phyloP scores from a whole-genome alignment of 2,888 invertebrate genomes.

The Bellardia bayeri region DNA sequence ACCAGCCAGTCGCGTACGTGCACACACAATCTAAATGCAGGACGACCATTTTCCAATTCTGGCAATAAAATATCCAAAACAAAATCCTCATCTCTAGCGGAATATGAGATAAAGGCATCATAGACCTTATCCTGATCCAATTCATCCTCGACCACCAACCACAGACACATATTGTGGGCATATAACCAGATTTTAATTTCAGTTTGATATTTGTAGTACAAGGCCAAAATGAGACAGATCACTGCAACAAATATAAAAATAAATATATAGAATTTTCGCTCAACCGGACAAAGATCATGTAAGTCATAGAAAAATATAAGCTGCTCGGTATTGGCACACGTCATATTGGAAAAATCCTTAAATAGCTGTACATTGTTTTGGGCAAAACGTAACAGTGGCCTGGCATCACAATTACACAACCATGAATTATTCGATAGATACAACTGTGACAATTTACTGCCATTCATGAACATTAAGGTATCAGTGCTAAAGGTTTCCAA shows the following conservation, averaged over 20 bases:
- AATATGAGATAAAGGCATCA: constrained; percentile 87
- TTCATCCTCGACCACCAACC: constrained; percentile 88
- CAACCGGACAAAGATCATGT: constrained; percentile 84
- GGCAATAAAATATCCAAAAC: constrained; percentile 87
- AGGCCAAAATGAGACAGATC: constrained; percentile 81
- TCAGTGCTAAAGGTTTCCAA: constrained; percentile 84
- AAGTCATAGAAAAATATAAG: constrained; percentile 14
- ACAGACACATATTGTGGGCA: constrained; percentile 86
- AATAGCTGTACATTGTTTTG: constrained; percentile 81
- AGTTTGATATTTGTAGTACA: constrained; percentile 86
- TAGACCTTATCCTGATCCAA: constrained; percentile 86
- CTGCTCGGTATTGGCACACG: constrained; percentile 74
- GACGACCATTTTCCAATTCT: constrained; percentile 87
- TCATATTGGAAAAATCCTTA: constrained; percentile 78
- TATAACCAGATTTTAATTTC: constrained; percentile 89
- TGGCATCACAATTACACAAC: constrained; percentile 88
- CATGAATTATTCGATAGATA: constrained; percentile 88
- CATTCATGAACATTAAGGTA: constrained; percentile 83
- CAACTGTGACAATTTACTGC: constrained; percentile 84
- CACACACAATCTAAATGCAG: constrained; percentile 88
- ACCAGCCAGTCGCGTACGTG: constrained; percentile 90
- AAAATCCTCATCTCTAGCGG: constrained; percentile 87
- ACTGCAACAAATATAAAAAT: constrained; percentile 84
- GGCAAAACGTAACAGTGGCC: constrained; percentile 86
- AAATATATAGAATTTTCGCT: constrained; percentile 80